Evolutionary conservation across 2,113 vertebrate genomes (phyloP).

Genomic region (Orthonyx spaldingii): DNA sequence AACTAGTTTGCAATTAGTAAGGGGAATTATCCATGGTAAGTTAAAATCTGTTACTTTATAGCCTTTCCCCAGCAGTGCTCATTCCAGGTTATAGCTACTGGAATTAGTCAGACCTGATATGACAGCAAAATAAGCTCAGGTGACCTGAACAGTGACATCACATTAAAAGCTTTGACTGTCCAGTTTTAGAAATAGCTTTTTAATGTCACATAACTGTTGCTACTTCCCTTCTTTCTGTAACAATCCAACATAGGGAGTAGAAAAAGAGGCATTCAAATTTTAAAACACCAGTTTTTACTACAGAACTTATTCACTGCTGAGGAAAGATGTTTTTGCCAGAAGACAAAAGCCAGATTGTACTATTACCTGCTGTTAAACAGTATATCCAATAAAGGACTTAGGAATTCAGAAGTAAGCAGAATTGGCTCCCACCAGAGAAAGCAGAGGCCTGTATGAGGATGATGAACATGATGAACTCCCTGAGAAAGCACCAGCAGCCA

Average conservation of each 20-base stretch:
- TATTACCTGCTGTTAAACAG: not conserved
- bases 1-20: not conserved
- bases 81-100: not conserved
- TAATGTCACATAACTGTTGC: not conserved
- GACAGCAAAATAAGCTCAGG: not conserved
- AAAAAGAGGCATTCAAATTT: not conserved
- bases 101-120: not conserved
- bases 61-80: not conserved
- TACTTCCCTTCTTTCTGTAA: not conserved
- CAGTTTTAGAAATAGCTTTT: not conserved
- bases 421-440: not conserved
- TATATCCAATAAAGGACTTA: not conserved
- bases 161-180: not conserved
- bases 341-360: not conserved
- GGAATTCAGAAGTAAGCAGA: not conserved
- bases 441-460: not conserved
- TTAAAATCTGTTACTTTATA: not conserved
- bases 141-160: not conserved
- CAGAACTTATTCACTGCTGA: not conserved
- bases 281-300: not conserved
- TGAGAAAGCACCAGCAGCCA: not conserved
- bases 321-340: not conserved
- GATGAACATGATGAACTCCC: not conserved
- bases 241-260: not conserved
- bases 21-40: not conserved